These are phyloP conservation scores for Drosophila longiperda DNA, from an alignment of 2,888 invertebrate species.

Conservation along the genomic window DNA sequence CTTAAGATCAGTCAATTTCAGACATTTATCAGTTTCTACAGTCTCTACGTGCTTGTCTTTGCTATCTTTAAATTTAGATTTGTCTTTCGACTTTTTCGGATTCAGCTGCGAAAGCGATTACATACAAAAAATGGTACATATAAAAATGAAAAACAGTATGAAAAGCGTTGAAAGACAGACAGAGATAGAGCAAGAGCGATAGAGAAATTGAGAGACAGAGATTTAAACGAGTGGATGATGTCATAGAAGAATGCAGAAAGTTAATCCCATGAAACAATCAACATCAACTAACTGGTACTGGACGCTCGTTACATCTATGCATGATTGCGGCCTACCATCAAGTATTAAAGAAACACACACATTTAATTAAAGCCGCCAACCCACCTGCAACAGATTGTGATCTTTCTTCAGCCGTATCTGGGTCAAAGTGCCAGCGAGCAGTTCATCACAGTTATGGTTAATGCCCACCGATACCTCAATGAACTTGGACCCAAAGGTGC, in stretches of 20 bases:
- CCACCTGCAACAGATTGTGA: conserved; percentile 86
- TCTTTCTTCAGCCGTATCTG: conserved; percentile 94
- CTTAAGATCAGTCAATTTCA: conserved; percentile 83
- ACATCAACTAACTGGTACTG: conserved; percentile 23
- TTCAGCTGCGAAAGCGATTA: conserved; percentile 76
- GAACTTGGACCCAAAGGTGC: conserved; percentile 96
- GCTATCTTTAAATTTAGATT: conserved; percentile 75
- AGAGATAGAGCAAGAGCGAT: conserved; percentile 1
- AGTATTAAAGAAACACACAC: conserved; percentile 7
- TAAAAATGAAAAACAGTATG: conserved; percentile 27
- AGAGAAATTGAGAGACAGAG: conserved; percentile 13
- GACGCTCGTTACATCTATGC: conserved; percentile 22
- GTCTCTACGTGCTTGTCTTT: conserved; percentile 76
- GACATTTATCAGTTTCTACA: conserved; percentile 80
- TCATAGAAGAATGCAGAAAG: conserved; percentile 7
- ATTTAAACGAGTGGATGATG: conserved; percentile 22
- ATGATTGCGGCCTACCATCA: conserved; percentile 23
- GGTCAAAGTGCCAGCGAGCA: conserved; percentile 95
- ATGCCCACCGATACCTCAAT: conserved; percentile 98
- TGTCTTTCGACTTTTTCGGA: conserved; percentile 77
- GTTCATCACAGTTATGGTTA: conserved; percentile 98
- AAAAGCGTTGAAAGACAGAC: conserved; percentile 19
- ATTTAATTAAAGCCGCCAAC: conserved; percentile 11
- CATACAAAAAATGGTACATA: conserved; percentile 56
- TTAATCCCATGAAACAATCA: conserved; percentile 10